A percentile compares a stretch with the other conserved stretches of the same genome.
These are phyloP conservation scores for Porphyrio hochstetteri DNA, from an alignment of 2,113 vertebrate genomes.

Conservation along the genomic window DNA sequence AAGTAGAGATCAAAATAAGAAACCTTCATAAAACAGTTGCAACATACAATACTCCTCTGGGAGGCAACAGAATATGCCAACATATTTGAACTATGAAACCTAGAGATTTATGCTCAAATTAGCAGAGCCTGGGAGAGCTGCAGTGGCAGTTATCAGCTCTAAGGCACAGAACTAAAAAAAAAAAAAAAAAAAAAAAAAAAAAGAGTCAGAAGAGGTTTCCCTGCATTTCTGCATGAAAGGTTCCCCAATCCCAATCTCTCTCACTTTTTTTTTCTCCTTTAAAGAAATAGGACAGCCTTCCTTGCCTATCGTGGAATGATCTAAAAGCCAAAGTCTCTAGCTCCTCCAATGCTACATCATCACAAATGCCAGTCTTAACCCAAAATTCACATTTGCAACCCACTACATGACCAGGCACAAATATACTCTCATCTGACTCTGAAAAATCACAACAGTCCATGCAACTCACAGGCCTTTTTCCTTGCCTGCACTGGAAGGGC, in stretches of 20 bases:
- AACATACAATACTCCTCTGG: neutral
- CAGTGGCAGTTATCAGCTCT: neutral
- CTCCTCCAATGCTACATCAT: neutral
- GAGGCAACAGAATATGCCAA: neutral
- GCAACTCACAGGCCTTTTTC: neutral
- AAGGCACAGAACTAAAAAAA: neutral
- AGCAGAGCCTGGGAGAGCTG: neutral
- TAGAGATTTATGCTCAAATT: neutral
- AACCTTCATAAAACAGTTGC: neutral
- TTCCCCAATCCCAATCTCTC: too few species aligned
- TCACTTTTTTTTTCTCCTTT: neutral
- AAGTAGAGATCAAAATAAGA: neutral
- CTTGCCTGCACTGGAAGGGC: neutral
- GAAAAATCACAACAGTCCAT: neutral
- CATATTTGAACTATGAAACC: neutral
- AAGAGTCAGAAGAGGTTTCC: neutral
- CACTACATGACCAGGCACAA: accelerated
- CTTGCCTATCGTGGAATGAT: neutral
- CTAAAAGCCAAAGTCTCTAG: neutral
- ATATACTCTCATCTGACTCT: neutral
- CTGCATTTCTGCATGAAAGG: neutral
- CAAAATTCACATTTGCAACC: neutral
- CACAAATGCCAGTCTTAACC: neutral
- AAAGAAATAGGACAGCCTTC: neutral
- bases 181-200: neutral